Conservation (phyloP, 2,113 vertebrate genomes). For the Ciconia boyciana region DNA sequence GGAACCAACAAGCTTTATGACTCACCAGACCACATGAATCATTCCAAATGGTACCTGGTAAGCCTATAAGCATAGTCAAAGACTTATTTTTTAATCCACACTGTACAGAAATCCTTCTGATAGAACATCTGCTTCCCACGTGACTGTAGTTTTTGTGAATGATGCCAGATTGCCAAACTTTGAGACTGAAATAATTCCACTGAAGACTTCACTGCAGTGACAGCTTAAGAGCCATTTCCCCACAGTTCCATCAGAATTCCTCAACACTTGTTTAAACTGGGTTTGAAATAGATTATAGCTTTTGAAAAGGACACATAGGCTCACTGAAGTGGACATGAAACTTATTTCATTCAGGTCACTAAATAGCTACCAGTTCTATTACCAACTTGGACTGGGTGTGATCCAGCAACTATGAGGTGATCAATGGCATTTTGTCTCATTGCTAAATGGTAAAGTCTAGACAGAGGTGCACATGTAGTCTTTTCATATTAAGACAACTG, state of each 20-base stretch:
- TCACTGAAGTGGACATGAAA: neutral
- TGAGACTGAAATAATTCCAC: neutral
- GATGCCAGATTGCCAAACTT: neutral
- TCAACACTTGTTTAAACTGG: neutral
- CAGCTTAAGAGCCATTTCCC: neutral
- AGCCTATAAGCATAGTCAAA: neutral
- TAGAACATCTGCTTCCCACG: neutral
- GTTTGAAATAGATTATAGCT: neutral
- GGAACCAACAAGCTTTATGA: neutral
- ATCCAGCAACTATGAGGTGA: neutral
- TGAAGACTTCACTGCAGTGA: neutral
- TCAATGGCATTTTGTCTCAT: neutral
- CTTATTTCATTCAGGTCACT: neutral
- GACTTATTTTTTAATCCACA: neutral
- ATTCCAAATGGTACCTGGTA: neutral
- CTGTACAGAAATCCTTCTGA: neutral
- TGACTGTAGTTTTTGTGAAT: neutral
- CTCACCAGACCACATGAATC: neutral
- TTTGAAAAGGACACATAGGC: neutral
- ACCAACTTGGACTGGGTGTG: neutral
- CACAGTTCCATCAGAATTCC: neutral
- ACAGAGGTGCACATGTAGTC: neutral
- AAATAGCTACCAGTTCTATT: neutral
- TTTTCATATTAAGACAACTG: neutral
- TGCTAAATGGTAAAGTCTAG: neutral